Evolutionary conservation across 1,140 invertebrate species (phyloP).

Genomic region (Drosophila repleta): DNA sequence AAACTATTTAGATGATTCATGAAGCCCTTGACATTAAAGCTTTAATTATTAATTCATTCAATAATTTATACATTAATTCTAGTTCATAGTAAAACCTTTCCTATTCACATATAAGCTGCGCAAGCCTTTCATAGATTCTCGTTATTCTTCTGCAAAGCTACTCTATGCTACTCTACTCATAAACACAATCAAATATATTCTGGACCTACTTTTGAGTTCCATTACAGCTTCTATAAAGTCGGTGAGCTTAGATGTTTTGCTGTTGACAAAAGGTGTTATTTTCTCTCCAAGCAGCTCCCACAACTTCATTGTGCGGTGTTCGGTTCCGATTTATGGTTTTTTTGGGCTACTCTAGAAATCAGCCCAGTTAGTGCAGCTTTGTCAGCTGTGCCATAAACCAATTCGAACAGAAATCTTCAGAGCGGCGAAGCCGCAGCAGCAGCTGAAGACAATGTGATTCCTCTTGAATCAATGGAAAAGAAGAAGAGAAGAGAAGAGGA

Average conservation of each 20-base stretch:
- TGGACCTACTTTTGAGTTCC: neutral
- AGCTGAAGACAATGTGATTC: conserved; percentile 13
- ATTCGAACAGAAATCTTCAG: conserved; percentile 33
- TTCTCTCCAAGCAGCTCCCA: neutral
- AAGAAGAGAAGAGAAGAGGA: neutral
- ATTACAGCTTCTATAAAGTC: neutral
- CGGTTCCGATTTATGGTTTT: neutral
- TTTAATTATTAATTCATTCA: too few relatives aligned
- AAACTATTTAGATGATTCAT: too few relatives aligned
- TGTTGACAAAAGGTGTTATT: neutral
- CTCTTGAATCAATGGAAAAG: conserved; percentile 19
- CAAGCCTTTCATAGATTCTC: too few relatives aligned
- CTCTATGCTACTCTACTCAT: too few relatives aligned
- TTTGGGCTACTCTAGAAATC: conserved; percentile 36
- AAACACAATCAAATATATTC: too few relatives aligned
- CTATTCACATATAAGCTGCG: too few relatives aligned
- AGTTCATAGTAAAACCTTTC: too few relatives aligned
- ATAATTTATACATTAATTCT: too few relatives aligned
- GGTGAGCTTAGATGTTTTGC: neutral
- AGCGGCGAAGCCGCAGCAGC: conserved; percentile 13
- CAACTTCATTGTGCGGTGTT: neutral
- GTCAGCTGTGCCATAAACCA: conserved; percentile 39
- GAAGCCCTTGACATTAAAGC: too few relatives aligned
- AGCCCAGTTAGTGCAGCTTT: conserved; percentile 47
- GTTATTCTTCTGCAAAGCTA: too few relatives aligned